phyloP scores from a whole-genome alignment of 92 coral and sea anemone genomes.

The Diadumene lineata region DNA sequence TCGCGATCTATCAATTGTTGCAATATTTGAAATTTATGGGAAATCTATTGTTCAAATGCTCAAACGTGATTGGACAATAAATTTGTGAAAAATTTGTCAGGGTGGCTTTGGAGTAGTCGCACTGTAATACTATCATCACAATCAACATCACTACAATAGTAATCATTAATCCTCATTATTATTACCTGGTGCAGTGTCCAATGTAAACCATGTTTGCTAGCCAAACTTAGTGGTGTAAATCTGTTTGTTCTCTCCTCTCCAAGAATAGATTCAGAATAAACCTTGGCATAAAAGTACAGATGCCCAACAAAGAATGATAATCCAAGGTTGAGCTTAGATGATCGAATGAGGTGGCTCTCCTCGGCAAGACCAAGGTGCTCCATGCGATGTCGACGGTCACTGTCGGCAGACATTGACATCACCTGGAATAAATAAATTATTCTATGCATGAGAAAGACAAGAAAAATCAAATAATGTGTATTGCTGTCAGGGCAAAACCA shows the following conservation, averaged over 20 bases:
- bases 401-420: background rate
- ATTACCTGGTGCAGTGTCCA: constrained; percentile 58
- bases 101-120: too few relatives aligned
- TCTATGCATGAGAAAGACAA: too few relatives aligned
- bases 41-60: too few relatives aligned
- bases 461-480: too few relatives aligned
- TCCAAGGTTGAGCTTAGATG: constrained; percentile 53
- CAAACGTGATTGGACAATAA: too few relatives aligned
- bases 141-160: too few relatives aligned
- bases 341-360: constrained; percentile 37
- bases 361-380: constrained; percentile 59
- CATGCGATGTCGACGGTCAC: constrained; percentile 50
- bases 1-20: too few relatives aligned
- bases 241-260: constrained; percentile 69
- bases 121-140: too few relatives aligned
- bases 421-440: background rate
- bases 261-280: constrained; percentile 36
- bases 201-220: constrained; percentile 43
- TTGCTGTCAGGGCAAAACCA: too few relatives aligned
- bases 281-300: constrained; percentile 54
- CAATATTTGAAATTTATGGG: too few relatives aligned
- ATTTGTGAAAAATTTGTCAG: too few relatives aligned
- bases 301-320: constrained; percentile 69
- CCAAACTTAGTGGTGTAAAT: constrained; percentile 67
- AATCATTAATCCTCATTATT: too few relatives aligned